Percentiles rank a stretch among this genome's conserved stretches.
Evolutionary conservation across 2,888 invertebrate genomes (phyloP).

Genomic region (Folsomia manolachei): DNA sequence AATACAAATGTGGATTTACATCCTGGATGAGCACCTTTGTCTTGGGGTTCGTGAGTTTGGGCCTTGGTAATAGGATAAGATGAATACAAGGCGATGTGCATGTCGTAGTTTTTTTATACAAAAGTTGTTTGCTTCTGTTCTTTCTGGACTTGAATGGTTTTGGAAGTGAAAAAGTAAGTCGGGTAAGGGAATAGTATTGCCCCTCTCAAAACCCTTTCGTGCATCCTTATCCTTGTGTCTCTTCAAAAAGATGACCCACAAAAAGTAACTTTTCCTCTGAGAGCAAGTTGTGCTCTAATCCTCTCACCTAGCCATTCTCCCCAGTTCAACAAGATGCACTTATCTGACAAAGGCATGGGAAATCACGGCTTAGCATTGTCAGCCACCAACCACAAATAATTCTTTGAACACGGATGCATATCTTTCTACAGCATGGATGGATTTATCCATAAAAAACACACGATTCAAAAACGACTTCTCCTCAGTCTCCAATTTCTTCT

Average conservation of each 20-base stretch:
- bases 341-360: conserved; percentile 38
- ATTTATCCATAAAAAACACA: conserved; percentile 1
- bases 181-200: conserved; percentile 10
- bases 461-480: conserved; percentile 1
- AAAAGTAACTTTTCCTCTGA: conserved; percentile 21
- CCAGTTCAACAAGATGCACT: conserved; percentile 24
- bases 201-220: conserved; percentile 11
- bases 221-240: conserved; percentile 5
- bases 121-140: conserved; percentile 25
- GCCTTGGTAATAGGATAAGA: conserved; percentile 26
- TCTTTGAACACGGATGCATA: conserved; percentile 5
- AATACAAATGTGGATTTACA: conserved; percentile 16
- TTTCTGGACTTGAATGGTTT: not conserved
- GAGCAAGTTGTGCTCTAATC: conserved; percentile 15
- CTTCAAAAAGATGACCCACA: conserved; percentile 32
- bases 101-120: conserved; percentile 20
- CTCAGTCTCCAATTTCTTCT: not conserved
- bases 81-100: conserved; percentile 21
- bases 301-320: conserved; percentile 20
- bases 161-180: conserved; percentile 17
- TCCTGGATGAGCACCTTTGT: conserved; percentile 5
- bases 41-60: conserved; percentile 17
- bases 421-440: conserved; percentile 14
- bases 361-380: conserved; percentile 34
- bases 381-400: not conserved